A percentile compares a stretch with the other conserved stretches of the same genome.
Evolutionary conservation across 2,113 vertebrate species (phyloP).

Genomic region (Boleophthalmus pectinirostris): DNA sequence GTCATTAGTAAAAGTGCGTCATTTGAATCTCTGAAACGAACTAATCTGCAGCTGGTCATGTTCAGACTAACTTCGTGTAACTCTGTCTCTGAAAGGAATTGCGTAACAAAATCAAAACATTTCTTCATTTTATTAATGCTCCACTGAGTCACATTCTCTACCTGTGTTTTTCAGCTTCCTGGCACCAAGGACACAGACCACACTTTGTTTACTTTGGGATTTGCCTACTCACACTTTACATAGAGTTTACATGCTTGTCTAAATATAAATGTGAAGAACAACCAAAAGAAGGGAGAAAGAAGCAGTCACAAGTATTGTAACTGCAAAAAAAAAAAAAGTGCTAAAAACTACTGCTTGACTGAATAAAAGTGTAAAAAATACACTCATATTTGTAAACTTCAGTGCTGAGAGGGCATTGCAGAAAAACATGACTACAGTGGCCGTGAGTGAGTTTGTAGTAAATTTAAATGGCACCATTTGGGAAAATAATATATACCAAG

Average conservation of each 20-base stretch:
- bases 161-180: not conserved
- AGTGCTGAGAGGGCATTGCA: too few relatives aligned
- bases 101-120: not conserved
- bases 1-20: not conserved
- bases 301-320: not conserved
- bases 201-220: not conserved
- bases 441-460: too few relatives aligned
- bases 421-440: too few relatives aligned
- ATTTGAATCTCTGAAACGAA: not conserved
- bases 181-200: not conserved
- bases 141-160: not conserved
- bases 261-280: not conserved
- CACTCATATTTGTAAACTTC: too few relatives aligned
- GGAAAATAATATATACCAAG: too few relatives aligned
- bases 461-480: too few relatives aligned
- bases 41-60: not conserved
- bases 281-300: not conserved
- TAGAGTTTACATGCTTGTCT: not conserved
- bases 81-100: not conserved
- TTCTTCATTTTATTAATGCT: not conserved
- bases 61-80: not conserved
- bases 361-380: not conserved
- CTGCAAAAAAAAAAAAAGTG: too few relatives aligned
- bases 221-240: conserved; percentile 4
- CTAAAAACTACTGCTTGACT: too few relatives aligned